phyloP scores from a whole-genome alignment of 1,140 invertebrate genomes.

The Nomia melanderi region DNA sequence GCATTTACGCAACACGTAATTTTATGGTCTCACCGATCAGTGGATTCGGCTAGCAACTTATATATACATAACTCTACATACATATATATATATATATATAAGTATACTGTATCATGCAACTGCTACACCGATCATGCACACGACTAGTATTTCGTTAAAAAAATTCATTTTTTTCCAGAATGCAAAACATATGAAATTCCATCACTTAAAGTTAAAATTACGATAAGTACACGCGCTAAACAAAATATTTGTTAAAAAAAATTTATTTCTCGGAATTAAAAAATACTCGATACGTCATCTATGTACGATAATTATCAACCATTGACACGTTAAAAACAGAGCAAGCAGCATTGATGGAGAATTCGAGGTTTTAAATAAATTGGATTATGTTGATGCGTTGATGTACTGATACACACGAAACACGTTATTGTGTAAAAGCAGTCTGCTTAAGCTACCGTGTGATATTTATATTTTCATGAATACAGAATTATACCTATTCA shows the following conservation, averaged over 20 bases:
- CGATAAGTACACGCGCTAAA: slow-evolving; percentile 18
- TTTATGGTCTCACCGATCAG: slow-evolving; percentile 14
- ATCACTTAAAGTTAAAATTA: slow-evolving; percentile 24
- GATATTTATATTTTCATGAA: slow-evolving; percentile 45
- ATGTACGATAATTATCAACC: slow-evolving; percentile 1
- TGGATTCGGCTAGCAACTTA: slow-evolving; percentile 34
- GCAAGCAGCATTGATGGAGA: slow-evolving; percentile 15
- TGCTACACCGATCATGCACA: slow-evolving; percentile 47
- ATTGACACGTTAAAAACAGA: slow-evolving; percentile 19
- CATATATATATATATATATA: slow-evolving; percentile 37
- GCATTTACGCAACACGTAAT: slow-evolving; percentile 63
- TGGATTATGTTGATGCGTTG: slow-evolving; percentile 30
- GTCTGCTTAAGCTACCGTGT: slow-evolving; percentile 63
- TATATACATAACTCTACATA: slow-evolving; percentile 38
- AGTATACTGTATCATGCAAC: slow-evolving; percentile 47
- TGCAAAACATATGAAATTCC: slow-evolving; percentile 22
- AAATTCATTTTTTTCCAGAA: slow-evolving; percentile 14
- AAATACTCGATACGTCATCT: slow-evolving; percentile 20
- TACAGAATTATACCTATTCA: slow-evolving; percentile 45
- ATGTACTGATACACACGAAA: slow-evolving; percentile 45
- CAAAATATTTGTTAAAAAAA: slow-evolving; percentile 13
- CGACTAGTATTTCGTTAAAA: slow-evolving; percentile 33
- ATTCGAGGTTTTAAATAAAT: slow-evolving; percentile 37
- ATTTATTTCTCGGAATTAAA: slow-evolving; percentile 8
- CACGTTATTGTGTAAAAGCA: slow-evolving; percentile 70